phyloP scores from a whole-genome alignment of 1,140 invertebrate species.

The Parapsyche elsis region DNA sequence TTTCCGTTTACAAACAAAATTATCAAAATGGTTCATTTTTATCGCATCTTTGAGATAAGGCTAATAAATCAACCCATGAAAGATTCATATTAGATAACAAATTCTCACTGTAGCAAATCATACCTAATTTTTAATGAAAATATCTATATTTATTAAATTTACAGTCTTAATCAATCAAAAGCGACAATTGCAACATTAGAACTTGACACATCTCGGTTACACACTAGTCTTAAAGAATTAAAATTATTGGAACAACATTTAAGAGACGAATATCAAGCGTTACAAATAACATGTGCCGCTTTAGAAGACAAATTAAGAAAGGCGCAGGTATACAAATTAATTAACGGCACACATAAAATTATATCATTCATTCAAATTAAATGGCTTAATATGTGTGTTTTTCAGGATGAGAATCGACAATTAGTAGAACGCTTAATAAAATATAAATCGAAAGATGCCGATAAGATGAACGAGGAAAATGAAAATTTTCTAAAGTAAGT shows the following conservation, averaged over 20 bases:
- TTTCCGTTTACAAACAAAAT: too few species aligned
- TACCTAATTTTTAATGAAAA: too few species aligned
- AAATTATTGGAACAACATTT: constrained; percentile 87
- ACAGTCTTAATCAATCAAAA: constrained; percentile 79
- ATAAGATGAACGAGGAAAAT: constrained; percentile 94
- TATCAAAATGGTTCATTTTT: too few species aligned
- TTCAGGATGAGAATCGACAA: constrained; percentile 89
- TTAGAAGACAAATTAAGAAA: constrained; percentile 91
- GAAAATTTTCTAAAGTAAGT: constrained; percentile 89
- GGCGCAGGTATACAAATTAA: constrained; percentile 78
- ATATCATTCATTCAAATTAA: too few species aligned
- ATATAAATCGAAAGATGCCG: constrained; percentile 93
- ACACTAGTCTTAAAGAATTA: constrained; percentile 74
- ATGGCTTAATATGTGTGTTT: constrained; percentile 54
- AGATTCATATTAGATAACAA: too few species aligned
- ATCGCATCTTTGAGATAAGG: not conserved
- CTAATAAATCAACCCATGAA: not conserved
- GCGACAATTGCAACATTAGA: constrained; percentile 73
- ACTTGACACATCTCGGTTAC: constrained; percentile 67
- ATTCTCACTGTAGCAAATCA: too few species aligned
- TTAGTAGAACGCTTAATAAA: constrained; percentile 89
- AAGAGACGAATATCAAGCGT: constrained; percentile 93
- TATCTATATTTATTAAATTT: constrained; percentile 56
- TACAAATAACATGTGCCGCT: constrained; percentile 89
- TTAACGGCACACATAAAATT: too few species aligned